Evolutionary conservation across 2,888 invertebrate genomes (phyloP), one percentile per base, ranked within the genome.

Genomic region (Leucoptera coffeella): DNA sequence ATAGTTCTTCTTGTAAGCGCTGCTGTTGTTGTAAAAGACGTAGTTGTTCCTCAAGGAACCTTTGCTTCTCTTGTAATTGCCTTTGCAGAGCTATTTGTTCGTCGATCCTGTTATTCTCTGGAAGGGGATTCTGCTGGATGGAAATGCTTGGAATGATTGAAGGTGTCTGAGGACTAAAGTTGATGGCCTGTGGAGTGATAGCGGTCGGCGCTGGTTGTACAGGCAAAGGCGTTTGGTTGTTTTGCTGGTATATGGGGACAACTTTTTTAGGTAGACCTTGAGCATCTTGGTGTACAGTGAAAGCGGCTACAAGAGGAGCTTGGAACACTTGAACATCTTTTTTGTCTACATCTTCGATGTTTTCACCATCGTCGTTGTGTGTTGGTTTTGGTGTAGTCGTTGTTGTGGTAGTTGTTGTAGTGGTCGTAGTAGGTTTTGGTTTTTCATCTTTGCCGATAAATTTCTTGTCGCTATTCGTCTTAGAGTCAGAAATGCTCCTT

Each of bases 281-380:
- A 35, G 80, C 82, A 43, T 89, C 88, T 51, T 89, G 82, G 35
- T 89, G 86, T 0, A 89, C 85, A 0, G 89, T 89, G 42, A 89
- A 89, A 1, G 89, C 89, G 2, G 87, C 85, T 1, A 89, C 83
- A 30, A 89, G 47, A 1, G 89, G 88, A 3, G 88, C 88, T 37
- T 82, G 80, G 42, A 82, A 85, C 26, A 89, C 86, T 50, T 87
- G 86, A 2, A 88, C 85, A 31, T 80, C 80, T 31, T 75, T 69
- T 43, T 81, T 75, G 40, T 78, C 74, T 3, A 81, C 80, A 36
- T 79, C 75, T 48, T 80, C 78, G 29, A 75, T 81, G 40, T 78
- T 78, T 49, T 78, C 77, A 27, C 82, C 78, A 37, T 79, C 79
- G 11, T 72, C 69, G 46, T 77, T 81, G 52, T 80, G 80, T 0